Evolutionary conservation across 2,797 vertebrate species (phyloP).

Genomic region (Mormyrus hasselquistii): DNA sequence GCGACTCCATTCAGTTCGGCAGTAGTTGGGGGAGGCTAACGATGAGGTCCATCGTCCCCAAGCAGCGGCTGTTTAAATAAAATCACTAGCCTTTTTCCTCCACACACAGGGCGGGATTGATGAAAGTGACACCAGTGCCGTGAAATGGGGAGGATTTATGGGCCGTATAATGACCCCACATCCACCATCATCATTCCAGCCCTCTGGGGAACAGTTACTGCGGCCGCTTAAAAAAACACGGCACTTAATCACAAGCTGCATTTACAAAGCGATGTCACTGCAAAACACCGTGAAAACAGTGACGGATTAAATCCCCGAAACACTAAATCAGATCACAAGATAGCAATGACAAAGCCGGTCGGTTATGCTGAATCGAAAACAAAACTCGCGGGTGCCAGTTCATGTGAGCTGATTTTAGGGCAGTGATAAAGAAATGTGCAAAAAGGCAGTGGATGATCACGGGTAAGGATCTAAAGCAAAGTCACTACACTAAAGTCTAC

Average conservation of each 20-base stretch:
- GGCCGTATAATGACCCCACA: slow-evolving; percentile 39
- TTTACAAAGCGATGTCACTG: slow-evolving; percentile 21
- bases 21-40: not conserved
- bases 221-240: slow-evolving; percentile 30
- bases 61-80: slow-evolving; percentile 10
- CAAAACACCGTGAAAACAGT: not conserved
- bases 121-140: slow-evolving; percentile 24
- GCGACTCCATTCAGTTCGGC: not conserved
- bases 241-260: slow-evolving; percentile 28
- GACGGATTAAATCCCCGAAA: not conserved
- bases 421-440: not conserved
- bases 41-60: not conserved
- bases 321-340: slow-evolving; percentile 17
- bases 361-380: not conserved
- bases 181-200: slow-evolving; percentile 39
- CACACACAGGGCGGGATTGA: slow-evolving; percentile 20
- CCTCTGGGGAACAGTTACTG: slow-evolving; percentile 30
- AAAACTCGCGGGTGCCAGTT: not conserved
- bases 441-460: not conserved
- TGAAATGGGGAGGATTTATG: slow-evolving; percentile 38
- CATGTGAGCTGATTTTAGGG: not conserved
- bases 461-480: not conserved
- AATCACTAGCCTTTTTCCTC: not conserved
- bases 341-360: not conserved
- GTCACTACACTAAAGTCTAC: not conserved